phyloP scores from a whole-genome alignment of 2,797 vertebrate species.

The Diglossa cyanea region DNA sequence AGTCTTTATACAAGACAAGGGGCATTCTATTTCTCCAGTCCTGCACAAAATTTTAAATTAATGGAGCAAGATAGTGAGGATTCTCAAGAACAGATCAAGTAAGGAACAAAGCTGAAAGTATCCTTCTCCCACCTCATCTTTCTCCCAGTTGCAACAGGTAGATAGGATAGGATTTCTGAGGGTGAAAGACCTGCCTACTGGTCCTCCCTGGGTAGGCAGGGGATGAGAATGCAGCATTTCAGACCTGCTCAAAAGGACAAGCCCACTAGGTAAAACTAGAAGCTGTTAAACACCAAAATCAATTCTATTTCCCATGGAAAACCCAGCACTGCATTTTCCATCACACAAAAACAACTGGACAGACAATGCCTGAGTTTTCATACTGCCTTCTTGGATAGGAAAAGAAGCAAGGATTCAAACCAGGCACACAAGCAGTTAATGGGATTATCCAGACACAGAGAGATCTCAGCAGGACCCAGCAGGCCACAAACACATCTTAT shows the following conservation, averaged over 20 bases:
- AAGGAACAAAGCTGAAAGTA: background rate
- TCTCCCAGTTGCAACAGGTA: background rate
- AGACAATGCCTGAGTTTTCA: background rate
- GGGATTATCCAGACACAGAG: conserved; percentile 55
- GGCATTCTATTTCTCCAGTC: background rate
- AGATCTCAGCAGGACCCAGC: conserved; percentile 29
- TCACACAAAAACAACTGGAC: background rate
- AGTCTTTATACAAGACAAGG: background rate
- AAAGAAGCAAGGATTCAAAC: conserved; percentile 44
- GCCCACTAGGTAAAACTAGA: background rate
- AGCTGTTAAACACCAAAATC: background rate
- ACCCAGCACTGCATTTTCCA: background rate
- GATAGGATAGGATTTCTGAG: background rate
- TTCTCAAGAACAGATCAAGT: background rate
- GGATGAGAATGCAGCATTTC: conserved; percentile 17
- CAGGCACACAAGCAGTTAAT: conserved; percentile 56
- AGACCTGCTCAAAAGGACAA: background rate
- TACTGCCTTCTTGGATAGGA: background rate
- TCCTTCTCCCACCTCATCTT: background rate
- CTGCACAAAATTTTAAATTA: background rate
- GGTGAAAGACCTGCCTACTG: background rate
- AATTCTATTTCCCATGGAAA: background rate
- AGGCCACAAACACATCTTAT: background rate
- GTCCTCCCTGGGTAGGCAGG: background rate
- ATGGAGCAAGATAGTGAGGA: background rate